These are phyloP conservation scores for Dolichallabes microphthalmus DNA, from an alignment of 2,113 vertebrate genomes.

Conservation along the genomic window DNA sequence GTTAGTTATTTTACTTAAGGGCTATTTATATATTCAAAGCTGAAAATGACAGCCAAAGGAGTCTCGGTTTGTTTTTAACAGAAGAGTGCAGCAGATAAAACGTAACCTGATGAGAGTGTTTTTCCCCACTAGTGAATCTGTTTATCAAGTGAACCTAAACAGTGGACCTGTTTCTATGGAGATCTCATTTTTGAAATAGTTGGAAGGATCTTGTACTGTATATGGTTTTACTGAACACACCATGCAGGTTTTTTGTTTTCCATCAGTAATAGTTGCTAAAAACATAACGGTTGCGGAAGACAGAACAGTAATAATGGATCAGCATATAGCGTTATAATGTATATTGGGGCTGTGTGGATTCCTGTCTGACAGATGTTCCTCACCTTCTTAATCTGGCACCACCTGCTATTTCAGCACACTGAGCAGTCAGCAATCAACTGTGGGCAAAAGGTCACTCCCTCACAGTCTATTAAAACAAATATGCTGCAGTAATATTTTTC, in stretches of 20 bases:
- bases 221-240: neutral
- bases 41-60: slow-evolving; percentile 49
- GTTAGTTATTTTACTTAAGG: slow-evolving; percentile 58
- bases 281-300: neutral
- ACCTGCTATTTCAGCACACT: slow-evolving; percentile 47
- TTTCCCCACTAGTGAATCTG: neutral
- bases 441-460: slow-evolving; percentile 36
- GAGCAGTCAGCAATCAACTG: slow-evolving; percentile 46
- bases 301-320: slow-evolving; percentile 9
- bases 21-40: slow-evolving; percentile 38
- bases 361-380: slow-evolving; percentile 3
- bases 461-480: slow-evolving; percentile 23
- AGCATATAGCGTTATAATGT: slow-evolving; percentile 16
- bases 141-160: neutral
- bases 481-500: slow-evolving; percentile 28
- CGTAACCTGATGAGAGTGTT: slow-evolving; percentile 19
- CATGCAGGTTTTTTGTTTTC: no score
- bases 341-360: slow-evolving; percentile 13
- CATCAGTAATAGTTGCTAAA: neutral
- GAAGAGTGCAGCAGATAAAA: slow-evolving; percentile 32
- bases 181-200: neutral
- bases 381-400: slow-evolving; percentile 31
- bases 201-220: neutral
- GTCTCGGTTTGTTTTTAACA: slow-evolving; percentile 33
- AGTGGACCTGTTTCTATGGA: neutral